phyloP scores from a whole-genome alignment of 2,888 invertebrate species.

The Noctua pronuba region DNA sequence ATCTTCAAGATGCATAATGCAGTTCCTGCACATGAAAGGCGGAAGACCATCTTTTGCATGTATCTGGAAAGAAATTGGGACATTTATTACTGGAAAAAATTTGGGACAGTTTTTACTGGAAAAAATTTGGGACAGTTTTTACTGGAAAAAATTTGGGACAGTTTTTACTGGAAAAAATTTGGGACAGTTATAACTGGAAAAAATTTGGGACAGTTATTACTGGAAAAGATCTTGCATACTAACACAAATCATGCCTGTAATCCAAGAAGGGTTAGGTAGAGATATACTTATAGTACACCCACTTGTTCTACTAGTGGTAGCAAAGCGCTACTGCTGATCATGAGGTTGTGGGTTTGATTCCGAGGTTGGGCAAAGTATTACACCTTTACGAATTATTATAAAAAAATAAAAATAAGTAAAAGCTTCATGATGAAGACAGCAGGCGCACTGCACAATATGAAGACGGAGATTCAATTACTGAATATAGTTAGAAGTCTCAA shows the following conservation, averaged over 20 bases:
- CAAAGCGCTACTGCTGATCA: not conserved
- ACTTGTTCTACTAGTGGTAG: not conserved
- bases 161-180: not conserved
- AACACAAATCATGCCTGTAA: not conserved
- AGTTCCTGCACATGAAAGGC: slow-evolving; percentile 42
- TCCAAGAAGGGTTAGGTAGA: not conserved
- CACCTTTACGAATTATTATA: not conserved
- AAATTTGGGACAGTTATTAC: not conserved
- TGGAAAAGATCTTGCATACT: not conserved
- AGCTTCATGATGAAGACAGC: too few relatives aligned
- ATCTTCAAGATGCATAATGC: slow-evolving; percentile 37
- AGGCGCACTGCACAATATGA: too few relatives aligned
- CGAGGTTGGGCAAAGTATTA: not conserved
- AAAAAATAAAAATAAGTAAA: too few relatives aligned
- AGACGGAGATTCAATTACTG: too few relatives aligned
- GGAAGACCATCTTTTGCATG: slow-evolving; percentile 44
- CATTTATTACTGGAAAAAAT: not conserved
- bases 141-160: not conserved
- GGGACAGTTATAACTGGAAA: slow-evolving; percentile 25
- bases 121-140: not conserved
- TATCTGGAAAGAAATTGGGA: slow-evolving; percentile 26
- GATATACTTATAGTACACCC: too few relatives aligned
- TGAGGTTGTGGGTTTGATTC: not conserved
- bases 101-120: not conserved
- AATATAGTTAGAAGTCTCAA: too few relatives aligned